Percentiles rank a stretch among this genome's conserved stretches.
Conservation (phyloP, 2,113 vertebrate genomes). For the Vulpes vulpes region DNA sequence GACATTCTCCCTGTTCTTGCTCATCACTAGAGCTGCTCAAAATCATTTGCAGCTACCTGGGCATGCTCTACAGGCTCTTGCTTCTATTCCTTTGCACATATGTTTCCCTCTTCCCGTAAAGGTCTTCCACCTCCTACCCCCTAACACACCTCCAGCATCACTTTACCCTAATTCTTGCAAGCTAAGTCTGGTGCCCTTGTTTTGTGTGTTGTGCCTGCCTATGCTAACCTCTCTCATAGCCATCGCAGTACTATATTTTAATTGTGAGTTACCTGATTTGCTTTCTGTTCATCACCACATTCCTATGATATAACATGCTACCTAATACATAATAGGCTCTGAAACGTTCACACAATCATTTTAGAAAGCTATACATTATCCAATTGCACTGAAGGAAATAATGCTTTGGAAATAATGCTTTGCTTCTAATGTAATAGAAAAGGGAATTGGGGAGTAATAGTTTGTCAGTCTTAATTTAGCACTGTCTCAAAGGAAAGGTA, state of each 20-base stretch:
- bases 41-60: background rate
- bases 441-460: constrained; percentile 7
- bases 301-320: background rate
- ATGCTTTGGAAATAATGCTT: background rate
- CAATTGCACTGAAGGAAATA: background rate
- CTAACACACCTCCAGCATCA: background rate
- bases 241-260: background rate
- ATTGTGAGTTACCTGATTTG: background rate
- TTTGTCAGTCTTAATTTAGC: constrained; percentile 45
- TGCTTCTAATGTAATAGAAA: background rate
- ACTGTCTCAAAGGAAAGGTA: constrained; percentile 29
- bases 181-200: background rate
- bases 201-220: background rate
- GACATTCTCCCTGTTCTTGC: background rate
- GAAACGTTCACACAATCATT: constrained; percentile 39
- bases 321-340: background rate
- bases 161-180: background rate
- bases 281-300: background rate
- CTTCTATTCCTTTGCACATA: background rate
- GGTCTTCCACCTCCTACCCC: background rate
- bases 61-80: background rate
- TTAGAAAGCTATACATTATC: constrained; percentile 53
- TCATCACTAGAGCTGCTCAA: background rate
- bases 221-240: background rate
- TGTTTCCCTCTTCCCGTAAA: background rate